These are phyloP conservation scores for Melitaea athalia DNA, from an alignment of 2,888 invertebrate species.

Conservation along the genomic window DNA sequence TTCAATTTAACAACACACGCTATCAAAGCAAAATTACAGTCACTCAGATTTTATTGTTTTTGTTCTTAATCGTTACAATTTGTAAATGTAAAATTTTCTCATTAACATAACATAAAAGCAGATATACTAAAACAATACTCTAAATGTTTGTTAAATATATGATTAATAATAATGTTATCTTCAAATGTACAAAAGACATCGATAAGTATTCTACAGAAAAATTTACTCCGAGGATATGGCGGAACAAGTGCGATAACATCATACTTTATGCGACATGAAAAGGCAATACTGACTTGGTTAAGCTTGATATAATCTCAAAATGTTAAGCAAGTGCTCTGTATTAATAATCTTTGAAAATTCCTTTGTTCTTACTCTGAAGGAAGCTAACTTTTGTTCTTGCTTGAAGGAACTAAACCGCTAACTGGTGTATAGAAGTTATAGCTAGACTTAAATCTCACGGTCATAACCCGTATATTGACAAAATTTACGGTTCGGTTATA, in stretches of 20 bases:
- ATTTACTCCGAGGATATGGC: slow-evolving; percentile 4
- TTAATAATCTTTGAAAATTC: slow-evolving; percentile 29
- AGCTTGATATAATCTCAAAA: slow-evolving; percentile 28
- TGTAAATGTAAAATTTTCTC: not conserved
- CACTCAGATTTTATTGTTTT: not conserved
- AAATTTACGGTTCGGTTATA: too few relatives aligned
- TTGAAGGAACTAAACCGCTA: slow-evolving; percentile 7
- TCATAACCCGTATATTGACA: not conserved
- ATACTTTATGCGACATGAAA: slow-evolving; percentile 50
- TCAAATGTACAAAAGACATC: not conserved
- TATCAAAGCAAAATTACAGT: not conserved
- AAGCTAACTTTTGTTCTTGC: slow-evolving; percentile 18
- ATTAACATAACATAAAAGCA: not conserved
- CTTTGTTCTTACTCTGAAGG: slow-evolving; percentile 16
- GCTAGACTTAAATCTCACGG: not conserved
- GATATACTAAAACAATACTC: too few relatives aligned
- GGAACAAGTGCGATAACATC: slow-evolving; percentile 65
- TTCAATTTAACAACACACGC: not conserved
- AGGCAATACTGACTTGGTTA: slow-evolving; percentile 29
- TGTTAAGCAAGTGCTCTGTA: slow-evolving; percentile 22
- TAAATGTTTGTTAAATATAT: too few relatives aligned
- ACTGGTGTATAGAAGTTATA: slow-evolving; percentile 12
- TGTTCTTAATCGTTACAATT: too few relatives aligned
- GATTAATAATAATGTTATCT: not conserved
- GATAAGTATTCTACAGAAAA: slow-evolving; percentile 4